Evolutionary conservation across 2,888 invertebrate species (phyloP).

Genomic region (Arge pagana): DNA sequence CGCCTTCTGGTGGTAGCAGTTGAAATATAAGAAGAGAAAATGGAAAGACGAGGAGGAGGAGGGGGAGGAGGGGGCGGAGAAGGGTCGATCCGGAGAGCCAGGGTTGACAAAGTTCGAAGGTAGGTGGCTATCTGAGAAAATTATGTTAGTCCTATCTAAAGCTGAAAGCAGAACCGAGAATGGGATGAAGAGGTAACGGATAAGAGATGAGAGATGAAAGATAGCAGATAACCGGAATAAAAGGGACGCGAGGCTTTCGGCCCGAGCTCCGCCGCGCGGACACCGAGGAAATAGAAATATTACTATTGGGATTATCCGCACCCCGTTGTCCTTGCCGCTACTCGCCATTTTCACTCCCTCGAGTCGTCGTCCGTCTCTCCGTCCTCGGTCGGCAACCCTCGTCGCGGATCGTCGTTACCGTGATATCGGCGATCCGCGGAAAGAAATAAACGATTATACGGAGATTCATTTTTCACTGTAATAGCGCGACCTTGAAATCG

Average conservation of each 20-base stretch:
- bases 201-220: constrained; percentile 44
- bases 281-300: constrained; percentile 42
- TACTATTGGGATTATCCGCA: constrained; percentile 37
- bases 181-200: constrained; percentile 44
- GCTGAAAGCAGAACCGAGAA: constrained; percentile 46
- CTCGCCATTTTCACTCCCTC: constrained; percentile 20
- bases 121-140: constrained; percentile 48
- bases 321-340: constrained; percentile 1
- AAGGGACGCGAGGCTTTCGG: constrained; percentile 37
- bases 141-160: constrained; percentile 52
- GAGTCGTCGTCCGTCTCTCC: constrained; percentile 24
- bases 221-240: constrained; percentile 43
- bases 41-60: constrained; percentile 8
- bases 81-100: constrained; percentile 16
- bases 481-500: no score
- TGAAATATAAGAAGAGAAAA: constrained; percentile 5
- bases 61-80: constrained; percentile 4
- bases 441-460: no score
- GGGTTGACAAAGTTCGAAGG: constrained; percentile 24
- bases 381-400: constrained; percentile 26
- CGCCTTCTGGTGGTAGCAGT: no score
- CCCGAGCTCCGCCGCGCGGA: constrained; percentile 23
- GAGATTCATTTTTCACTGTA: neutral
- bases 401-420: constrained; percentile 26
- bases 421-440: constrained; percentile 32